phyloP scores from a whole-genome alignment of 2,797 vertebrate genomes.

The Halcyon smyrnensis region DNA sequence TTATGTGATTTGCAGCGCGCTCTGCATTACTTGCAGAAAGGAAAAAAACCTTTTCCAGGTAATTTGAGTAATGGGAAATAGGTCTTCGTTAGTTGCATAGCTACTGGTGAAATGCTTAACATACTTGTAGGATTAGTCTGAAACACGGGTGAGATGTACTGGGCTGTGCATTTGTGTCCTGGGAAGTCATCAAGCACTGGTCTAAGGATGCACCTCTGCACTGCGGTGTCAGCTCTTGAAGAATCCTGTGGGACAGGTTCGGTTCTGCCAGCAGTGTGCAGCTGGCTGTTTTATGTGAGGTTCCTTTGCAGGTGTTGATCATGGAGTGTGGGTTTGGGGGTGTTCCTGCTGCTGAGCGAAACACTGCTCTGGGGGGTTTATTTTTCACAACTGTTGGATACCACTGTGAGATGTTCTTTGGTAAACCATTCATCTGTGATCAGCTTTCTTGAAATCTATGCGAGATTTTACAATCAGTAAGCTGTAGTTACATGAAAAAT shows the following conservation, averaged over 20 bases:
- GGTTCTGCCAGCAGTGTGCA: background rate
- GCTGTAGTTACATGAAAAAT: background rate
- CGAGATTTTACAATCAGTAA: background rate
- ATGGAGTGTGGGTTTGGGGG: background rate
- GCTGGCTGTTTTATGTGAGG: background rate
- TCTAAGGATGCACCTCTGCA: background rate
- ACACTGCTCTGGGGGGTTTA: background rate
- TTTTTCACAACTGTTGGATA: background rate
- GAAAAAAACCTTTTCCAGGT: background rate
- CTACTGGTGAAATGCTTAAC: background rate
- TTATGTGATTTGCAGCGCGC: background rate
- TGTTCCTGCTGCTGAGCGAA: background rate
- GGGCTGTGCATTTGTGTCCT: background rate
- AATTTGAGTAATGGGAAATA: slow-evolving; percentile 4
- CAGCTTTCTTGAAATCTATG: background rate
- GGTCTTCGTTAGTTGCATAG: background rate
- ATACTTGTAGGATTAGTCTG: background rate
- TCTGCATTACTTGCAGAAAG: background rate
- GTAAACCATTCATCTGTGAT: background rate
- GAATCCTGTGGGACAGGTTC: background rate
- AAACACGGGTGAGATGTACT: background rate
- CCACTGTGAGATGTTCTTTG: background rate
- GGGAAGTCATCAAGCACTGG: background rate
- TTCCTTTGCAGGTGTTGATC: background rate
- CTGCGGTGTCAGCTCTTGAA: background rate